phyloP scores from a whole-genome alignment of 1,140 invertebrate species.

The Aphis craccivora region DNA sequence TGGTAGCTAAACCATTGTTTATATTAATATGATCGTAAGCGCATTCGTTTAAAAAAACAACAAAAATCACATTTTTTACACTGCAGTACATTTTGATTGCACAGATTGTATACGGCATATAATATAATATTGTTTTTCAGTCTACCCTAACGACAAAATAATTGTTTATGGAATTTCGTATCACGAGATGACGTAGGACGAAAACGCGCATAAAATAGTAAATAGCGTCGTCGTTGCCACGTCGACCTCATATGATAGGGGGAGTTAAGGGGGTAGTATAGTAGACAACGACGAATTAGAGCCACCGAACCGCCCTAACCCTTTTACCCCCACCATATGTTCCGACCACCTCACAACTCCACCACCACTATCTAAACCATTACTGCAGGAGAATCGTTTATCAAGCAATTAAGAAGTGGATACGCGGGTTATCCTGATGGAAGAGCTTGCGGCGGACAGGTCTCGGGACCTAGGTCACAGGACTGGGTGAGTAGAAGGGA shows the following conservation, averaged over 20 bases:
- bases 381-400: slow-evolving; percentile 50
- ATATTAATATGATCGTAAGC: background rate
- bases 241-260: background rate
- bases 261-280: background rate
- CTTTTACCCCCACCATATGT: background rate
- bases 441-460: slow-evolving; percentile 49
- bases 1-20: background rate
- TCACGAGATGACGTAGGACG: background rate
- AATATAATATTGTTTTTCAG: slow-evolving; percentile 11
- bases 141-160: background rate
- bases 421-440: slow-evolving; percentile 34
- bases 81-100: background rate
- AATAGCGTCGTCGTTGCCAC: background rate
- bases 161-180: slow-evolving; percentile 5
- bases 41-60: background rate
- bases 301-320: background rate
- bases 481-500: background rate
- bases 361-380: slow-evolving; percentile 13
- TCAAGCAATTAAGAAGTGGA: slow-evolving; percentile 51
- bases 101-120: background rate
- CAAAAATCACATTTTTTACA: background rate
- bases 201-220: slow-evolving; percentile 11
- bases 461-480: slow-evolving; percentile 9
- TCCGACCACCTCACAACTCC: background rate
- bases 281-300: slow-evolving; percentile 11